These are phyloP conservation scores for Chaenogobius annularis DNA, from an alignment of 2,113 vertebrate species.

Conservation along the genomic window DNA sequence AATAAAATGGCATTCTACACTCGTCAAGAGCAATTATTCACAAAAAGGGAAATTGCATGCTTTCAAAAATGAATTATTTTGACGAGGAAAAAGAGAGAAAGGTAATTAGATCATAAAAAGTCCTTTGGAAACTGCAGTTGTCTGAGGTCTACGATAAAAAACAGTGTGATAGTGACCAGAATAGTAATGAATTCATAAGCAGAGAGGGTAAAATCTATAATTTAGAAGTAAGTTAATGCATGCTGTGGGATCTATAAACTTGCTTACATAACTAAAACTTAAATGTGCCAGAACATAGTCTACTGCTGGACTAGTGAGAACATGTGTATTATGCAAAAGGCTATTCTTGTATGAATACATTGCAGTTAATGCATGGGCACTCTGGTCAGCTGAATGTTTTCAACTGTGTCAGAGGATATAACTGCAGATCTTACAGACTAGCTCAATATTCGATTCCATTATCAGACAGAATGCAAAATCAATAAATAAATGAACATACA, in stretches of 20 bases:
- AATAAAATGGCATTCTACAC: background rate
- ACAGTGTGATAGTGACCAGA: background rate
- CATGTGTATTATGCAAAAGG: background rate
- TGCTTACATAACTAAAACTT: background rate
- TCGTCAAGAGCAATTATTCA: constrained; percentile 33
- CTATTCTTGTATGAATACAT: background rate
- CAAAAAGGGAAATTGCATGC: constrained; percentile 26
- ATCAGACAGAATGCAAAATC: too few relatives aligned
- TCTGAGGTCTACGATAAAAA: background rate
- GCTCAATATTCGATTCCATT: too few relatives aligned
- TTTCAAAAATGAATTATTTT: constrained; percentile 19
- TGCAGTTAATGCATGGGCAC: background rate
- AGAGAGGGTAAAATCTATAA: constrained; percentile 5
- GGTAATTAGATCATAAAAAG: constrained; percentile 7
- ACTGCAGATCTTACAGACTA: too few relatives aligned
- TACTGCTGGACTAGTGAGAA: constrained; percentile 2
- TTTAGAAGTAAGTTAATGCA: background rate
- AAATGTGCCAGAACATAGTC: background rate
- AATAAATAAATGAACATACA: too few relatives aligned
- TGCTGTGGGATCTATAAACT: background rate
- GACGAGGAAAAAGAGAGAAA: constrained; percentile 7
- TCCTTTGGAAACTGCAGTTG: background rate
- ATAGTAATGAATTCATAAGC: background rate
- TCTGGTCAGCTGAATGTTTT: too few relatives aligned
- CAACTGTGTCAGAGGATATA: background rate